Base-by-base conservation (phyloP, 1,140 invertebrate species). In the Chrysopa pallens region DNA sequence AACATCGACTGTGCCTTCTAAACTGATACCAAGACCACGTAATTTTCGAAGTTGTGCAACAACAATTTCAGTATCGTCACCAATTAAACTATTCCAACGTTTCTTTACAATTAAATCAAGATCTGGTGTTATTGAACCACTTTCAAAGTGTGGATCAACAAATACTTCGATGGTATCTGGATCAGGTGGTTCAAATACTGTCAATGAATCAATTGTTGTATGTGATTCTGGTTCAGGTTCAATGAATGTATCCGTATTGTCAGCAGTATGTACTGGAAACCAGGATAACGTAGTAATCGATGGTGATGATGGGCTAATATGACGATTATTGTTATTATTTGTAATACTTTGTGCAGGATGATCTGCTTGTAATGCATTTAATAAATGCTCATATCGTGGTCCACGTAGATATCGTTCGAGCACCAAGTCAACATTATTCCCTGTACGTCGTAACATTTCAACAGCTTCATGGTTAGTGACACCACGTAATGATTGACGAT, bases 1-100 rank as follows among this genome's bases (percentile, higher is more conserved):
- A 11, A 88, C 80, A 58, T 89, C 85, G 13, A 89, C 89, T 7
- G 89, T 94, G 29, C 89, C 90, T 64, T 94, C 89, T 44, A 94
- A 66, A 59, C 84, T 88, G 47, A 94, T 92, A 5, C 90, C 89
- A 42, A 94, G 66, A 40, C 88, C 88, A 51, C 80, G 76, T 48
- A 88, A 74, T 66, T 90, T 91, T 50, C 73, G 73, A 45, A 91
- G 64, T 66, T 88, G 81, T 46, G 84, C 81, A 50, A 89, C 76
- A 51, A 82, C 60, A 54, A 84, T 76, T 52, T 84, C 72, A 4
- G 8, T 33, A 50, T 80, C 74, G 42, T 71, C 60, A 36, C 78
- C 68, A 53, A 87, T 66, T 55, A 84, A 72, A 52, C 67, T 67
- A 52, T 72, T 68, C 84, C 84, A 88, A 58, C 77, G 76, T 33